Evolutionary conservation across 2,797 vertebrate genomes (phyloP).

Genomic region (Danio aesculapii): DNA sequence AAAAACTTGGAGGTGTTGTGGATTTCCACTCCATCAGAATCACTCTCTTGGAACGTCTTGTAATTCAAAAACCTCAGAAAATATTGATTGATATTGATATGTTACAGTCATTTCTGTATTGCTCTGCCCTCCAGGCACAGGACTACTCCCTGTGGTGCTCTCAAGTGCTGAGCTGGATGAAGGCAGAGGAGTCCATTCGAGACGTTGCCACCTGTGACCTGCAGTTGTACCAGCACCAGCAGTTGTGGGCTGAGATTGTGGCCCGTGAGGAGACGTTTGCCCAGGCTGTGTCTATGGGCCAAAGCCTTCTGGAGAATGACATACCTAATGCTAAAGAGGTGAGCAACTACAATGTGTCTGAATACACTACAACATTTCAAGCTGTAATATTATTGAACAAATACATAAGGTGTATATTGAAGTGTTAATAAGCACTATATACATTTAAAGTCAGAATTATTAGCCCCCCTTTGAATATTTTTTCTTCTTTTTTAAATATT

Average conservation of each 20-base stretch:
- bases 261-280: slow-evolving; percentile 78
- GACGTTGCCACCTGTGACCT: slow-evolving; percentile 78
- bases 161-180: slow-evolving; percentile 79
- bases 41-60: no score
- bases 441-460: no score
- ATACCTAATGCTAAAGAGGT: slow-evolving; percentile 77
- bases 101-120: background rate
- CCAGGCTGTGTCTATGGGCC: slow-evolving; percentile 75
- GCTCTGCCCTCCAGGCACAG: slow-evolving; percentile 73
- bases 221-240: slow-evolving; percentile 81
- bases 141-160: slow-evolving; percentile 86
- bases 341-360: background rate
- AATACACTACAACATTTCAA: background rate
- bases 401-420: background rate
- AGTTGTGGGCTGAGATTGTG: slow-evolving; percentile 85
- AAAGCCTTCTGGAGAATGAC: slow-evolving; percentile 74
- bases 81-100: background rate
- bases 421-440: no score
- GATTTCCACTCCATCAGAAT: no score
- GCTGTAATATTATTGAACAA: background rate
- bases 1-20: no score
- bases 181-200: slow-evolving; percentile 80
- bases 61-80: background rate
- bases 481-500: no score
- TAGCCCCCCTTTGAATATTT: no score